phyloP scores from a whole-genome alignment of 2,888 invertebrate genomes.

The Shargacucullia verbasci region DNA sequence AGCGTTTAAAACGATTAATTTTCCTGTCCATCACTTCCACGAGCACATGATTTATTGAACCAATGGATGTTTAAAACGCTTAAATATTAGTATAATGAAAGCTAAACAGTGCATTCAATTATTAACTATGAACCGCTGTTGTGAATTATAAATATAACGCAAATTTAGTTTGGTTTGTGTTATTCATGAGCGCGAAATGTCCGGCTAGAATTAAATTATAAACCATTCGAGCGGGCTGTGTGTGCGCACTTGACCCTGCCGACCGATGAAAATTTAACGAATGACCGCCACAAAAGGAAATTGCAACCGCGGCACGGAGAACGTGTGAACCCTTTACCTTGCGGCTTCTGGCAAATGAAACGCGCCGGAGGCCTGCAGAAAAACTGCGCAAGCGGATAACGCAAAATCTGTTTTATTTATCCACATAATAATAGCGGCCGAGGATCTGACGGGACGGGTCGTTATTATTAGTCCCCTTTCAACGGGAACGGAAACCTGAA shows the following conservation, averaged over 20 bases:
- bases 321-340: constrained; percentile 73
- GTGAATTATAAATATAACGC: constrained; percentile 68
- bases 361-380: constrained; percentile 57
- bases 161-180: constrained; percentile 71
- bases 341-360: constrained; percentile 65
- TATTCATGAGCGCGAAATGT: constrained; percentile 73
- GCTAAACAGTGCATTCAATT: constrained; percentile 57
- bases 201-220: constrained; percentile 73
- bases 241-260: constrained; percentile 69
- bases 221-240: constrained; percentile 60
- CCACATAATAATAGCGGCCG: constrained; percentile 30
- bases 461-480: constrained; percentile 55
- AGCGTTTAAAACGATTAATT: constrained; percentile 42
- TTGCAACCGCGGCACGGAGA: constrained; percentile 69
- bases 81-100: constrained; percentile 40
- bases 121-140: constrained; percentile 57
- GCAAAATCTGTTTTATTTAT: constrained; percentile 57
- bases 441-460: constrained; percentile 20
- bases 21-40: constrained; percentile 46
- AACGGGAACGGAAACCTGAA: constrained; percentile 59
- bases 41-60: constrained; percentile 48
- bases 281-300: constrained; percentile 79
- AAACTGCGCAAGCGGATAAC: constrained; percentile 53
- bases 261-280: constrained; percentile 80
- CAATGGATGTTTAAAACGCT: constrained; percentile 34